phyloP scores from a whole-genome alignment of 1,140 invertebrate genomes.

The Lutraria rhynchaena region DNA sequence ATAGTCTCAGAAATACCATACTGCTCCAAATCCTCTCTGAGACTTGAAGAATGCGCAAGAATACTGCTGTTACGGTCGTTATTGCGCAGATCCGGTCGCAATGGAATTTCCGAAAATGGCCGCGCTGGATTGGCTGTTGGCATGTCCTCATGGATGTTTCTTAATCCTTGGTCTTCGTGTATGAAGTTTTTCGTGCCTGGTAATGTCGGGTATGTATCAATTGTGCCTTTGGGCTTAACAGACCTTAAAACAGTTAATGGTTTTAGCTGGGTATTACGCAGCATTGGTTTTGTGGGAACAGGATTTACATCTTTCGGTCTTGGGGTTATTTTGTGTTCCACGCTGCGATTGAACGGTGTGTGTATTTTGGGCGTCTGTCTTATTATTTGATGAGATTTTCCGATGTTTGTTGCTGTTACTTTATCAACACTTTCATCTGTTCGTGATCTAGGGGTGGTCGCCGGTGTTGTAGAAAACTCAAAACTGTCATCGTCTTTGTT shows the following conservation, averaged over 20 bases:
- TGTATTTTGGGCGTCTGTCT: slow-evolving; percentile 39
- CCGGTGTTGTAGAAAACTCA: slow-evolving; percentile 13
- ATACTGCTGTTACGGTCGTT: slow-evolving; percentile 35
- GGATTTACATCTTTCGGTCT: neutral
- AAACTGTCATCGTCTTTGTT: neutral
- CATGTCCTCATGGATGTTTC: neutral
- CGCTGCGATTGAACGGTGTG: slow-evolving; percentile 21
- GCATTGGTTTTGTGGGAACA: slow-evolving; percentile 20
- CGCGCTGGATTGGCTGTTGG: neutral
- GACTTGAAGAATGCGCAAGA: slow-evolving; percentile 22
- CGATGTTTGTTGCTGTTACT: slow-evolving; percentile 25
- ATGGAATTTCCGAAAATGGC: slow-evolving; percentile 54
- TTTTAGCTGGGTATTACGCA: slow-evolving; percentile 48
- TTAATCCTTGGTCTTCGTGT: neutral
- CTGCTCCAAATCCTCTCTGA: neutral
- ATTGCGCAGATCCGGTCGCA: slow-evolving; percentile 12
- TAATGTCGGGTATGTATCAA: slow-evolving; percentile 24
- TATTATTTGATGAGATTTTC: slow-evolving; percentile 51
- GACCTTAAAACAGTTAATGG: slow-evolving; percentile 25
- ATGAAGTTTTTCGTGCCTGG: slow-evolving; percentile 18
- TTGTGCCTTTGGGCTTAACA: neutral
- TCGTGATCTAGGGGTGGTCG: neutral
- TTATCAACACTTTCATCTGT: neutral
- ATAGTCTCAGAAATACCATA: neutral
- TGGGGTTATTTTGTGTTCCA: slow-evolving; percentile 22